Conservation (phyloP, 2,888 invertebrate genomes). For the Athrips mouffetella region DNA sequence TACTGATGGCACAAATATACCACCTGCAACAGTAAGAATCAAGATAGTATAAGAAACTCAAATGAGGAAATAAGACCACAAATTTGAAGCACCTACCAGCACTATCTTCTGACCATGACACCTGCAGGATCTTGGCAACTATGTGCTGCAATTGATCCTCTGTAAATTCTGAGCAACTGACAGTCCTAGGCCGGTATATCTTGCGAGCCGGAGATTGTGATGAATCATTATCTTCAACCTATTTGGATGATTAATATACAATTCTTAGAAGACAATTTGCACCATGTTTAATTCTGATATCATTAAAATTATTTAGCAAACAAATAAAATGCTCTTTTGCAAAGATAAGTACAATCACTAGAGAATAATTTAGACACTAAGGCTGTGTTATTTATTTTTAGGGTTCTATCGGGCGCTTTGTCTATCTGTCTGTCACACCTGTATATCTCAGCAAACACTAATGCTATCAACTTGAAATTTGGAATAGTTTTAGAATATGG, state of each 20-base stretch:
- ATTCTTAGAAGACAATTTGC: background rate
- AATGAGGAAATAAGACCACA: background rate
- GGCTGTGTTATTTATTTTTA: no score
- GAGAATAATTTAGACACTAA: no score
- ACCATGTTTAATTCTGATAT: conserved; percentile 1
- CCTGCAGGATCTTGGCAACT: conserved; percentile 83
- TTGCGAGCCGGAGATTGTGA: conserved; percentile 64
- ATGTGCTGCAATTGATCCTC: conserved; percentile 81
- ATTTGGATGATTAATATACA: conserved; percentile 21
- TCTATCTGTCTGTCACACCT: no score
- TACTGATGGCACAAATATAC: conserved; percentile 77
- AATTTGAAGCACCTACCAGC: conserved; percentile 50
- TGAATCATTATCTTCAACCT: conserved; percentile 76
- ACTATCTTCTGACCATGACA: conserved; percentile 82
- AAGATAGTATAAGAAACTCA: conserved; percentile 8
- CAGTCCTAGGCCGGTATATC: conserved; percentile 63
- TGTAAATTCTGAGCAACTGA: conserved; percentile 79
- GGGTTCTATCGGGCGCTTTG: no score
- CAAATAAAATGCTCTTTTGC: no score
- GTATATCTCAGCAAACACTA: no score
- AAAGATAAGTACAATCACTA: no score
- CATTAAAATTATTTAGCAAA: background rate
- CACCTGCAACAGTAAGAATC: conserved; percentile 50
- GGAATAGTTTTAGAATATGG: no score
- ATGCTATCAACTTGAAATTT: no score